A percentile compares a stretch with the other conserved stretches of the same genome.
These are phyloP conservation scores for Apodemia mormo DNA, from an alignment of 2,888 invertebrate genomes.

Conservation along the genomic window DNA sequence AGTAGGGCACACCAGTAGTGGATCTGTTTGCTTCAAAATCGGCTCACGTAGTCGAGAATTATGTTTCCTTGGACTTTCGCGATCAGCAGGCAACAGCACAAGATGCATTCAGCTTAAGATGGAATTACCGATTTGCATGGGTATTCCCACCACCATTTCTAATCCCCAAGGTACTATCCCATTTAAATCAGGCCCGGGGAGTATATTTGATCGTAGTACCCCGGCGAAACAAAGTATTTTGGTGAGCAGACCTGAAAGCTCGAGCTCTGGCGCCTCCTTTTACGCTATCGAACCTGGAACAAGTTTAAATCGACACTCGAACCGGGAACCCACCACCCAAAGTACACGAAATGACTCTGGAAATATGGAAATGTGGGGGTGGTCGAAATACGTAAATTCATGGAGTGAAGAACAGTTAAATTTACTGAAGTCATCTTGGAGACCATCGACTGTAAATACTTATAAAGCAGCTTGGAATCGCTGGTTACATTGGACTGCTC, in stretches of 20 bases:
- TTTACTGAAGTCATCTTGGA: conserved; percentile 31
- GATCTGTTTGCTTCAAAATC: conserved; percentile 28
- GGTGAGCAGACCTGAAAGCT: too few species aligned
- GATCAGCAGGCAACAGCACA: conserved; percentile 30
- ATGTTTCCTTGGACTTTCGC: conserved; percentile 30
- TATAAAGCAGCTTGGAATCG: conserved; percentile 37
- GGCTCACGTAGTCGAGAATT: conserved; percentile 24
- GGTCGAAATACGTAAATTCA: conserved; percentile 25
- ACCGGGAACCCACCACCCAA: too few species aligned
- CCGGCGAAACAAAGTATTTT: too few species aligned
- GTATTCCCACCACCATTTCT: too few species aligned
- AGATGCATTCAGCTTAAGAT: conserved; percentile 31
- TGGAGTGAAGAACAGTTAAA: conserved; percentile 27
- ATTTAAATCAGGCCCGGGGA: too few species aligned
- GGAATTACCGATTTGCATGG: too few species aligned
- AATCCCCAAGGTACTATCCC: too few species aligned
- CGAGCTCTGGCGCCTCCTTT: too few species aligned
- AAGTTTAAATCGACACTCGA: too few species aligned
- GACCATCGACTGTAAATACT: conserved; percentile 32
- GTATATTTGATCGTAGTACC: too few species aligned
- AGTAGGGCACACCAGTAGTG: conserved; percentile 25
- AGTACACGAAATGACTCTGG: too few species aligned
- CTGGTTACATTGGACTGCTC: conserved; percentile 34
- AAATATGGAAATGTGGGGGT: conserved; percentile 39
- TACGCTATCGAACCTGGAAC: too few species aligned